Percentiles rank a stretch among this genome's conserved stretches.
phyloP scores from a whole-genome alignment of 2,888 invertebrate genomes.

The Agrochola litura region DNA sequence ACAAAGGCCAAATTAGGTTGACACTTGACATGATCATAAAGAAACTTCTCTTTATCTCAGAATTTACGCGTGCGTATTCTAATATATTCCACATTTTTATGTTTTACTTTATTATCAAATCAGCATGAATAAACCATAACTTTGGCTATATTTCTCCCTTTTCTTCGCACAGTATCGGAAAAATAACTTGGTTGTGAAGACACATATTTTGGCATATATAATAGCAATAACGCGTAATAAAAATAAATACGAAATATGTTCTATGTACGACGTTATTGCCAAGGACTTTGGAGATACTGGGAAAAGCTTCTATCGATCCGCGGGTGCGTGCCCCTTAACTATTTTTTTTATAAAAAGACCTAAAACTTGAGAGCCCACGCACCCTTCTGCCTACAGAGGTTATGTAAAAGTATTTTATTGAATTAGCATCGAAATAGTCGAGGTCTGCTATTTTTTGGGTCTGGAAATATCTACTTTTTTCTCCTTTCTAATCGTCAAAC shows the following conservation, averaged over 20 bases:
- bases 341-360: conserved; percentile 47
- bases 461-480: conserved; percentile 4
- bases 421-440: conserved; percentile 56
- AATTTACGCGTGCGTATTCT: conserved; percentile 38
- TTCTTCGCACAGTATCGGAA: conserved; percentile 30
- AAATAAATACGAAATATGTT: conserved; percentile 50
- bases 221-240: conserved; percentile 53
- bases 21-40: conserved; percentile 19
- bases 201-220: conserved; percentile 51
- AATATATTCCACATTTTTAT: conserved; percentile 52
- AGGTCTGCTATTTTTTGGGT: conserved; percentile 14
- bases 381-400: conserved; percentile 45
- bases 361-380: conserved; percentile 42
- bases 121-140: conserved; percentile 53
- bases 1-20: conserved; percentile 22
- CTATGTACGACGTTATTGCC: conserved; percentile 15
- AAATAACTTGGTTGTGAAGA: conserved; percentile 31
- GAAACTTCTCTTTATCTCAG: conserved; percentile 24
- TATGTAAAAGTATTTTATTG: conserved; percentile 60
- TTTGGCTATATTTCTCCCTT: conserved; percentile 30
- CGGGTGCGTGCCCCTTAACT: conserved; percentile 18
- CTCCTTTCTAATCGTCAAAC: not conserved
- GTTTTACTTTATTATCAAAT: conserved; percentile 59
- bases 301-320: conserved; percentile 36
- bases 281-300: conserved; percentile 20